Conservation (phyloP, 2,113 vertebrate species). For the Scomber japonicus region DNA sequence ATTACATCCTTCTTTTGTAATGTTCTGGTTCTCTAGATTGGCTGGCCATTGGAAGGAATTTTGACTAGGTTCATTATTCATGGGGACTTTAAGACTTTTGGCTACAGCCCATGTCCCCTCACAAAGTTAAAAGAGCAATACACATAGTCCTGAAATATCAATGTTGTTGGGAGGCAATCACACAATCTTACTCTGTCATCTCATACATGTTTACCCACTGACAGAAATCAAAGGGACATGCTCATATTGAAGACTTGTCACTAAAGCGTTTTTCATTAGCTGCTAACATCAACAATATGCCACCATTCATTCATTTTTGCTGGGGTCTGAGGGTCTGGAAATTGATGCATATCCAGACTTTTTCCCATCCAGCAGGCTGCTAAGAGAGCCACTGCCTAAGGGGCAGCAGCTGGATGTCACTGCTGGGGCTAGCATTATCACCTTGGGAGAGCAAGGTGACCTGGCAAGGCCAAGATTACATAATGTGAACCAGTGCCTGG, state of each 20-base stretch:
- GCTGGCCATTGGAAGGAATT: constrained; percentile 20
- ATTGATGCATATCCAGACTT: no score
- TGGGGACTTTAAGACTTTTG: constrained; percentile 3
- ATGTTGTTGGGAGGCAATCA: constrained; percentile 7
- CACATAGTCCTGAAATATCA: constrained; percentile 1
- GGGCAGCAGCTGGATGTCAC: neutral
- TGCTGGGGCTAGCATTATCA: neutral
- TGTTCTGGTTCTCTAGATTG: constrained; percentile 15
- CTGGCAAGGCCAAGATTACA: neutral
- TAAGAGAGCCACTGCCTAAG: neutral
- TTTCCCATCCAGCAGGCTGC: neutral
- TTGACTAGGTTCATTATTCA: neutral
- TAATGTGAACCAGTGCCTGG: neutral
- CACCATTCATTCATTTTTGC: no score
- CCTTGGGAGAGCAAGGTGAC: neutral
- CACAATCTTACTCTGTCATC: neutral
- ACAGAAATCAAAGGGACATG: no score
- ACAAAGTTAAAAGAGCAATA: neutral
- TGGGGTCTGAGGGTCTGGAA: no score
- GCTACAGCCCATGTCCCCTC: neutral
- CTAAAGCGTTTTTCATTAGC: no score
- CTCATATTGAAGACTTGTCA: no score
- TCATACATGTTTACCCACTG: neutral
- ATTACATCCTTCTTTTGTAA: constrained; percentile 24
- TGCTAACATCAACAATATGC: no score